Conservation (phyloP, 2,797 vertebrate species). For the Ceyx erithaca region DNA sequence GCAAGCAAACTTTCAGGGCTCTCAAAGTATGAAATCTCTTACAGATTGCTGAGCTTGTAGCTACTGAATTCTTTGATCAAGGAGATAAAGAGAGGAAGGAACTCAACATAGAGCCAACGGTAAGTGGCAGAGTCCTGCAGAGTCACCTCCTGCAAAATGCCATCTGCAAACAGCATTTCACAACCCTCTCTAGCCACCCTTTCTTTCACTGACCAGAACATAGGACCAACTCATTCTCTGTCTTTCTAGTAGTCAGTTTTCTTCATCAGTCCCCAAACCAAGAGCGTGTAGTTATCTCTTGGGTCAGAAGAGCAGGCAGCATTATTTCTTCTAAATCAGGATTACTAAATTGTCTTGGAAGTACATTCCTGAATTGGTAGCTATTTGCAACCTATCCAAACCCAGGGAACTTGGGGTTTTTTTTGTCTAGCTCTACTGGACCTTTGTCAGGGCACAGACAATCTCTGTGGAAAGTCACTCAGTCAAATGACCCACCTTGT, state of each 20-base stretch:
- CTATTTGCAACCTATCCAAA: not conserved
- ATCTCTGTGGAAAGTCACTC: not conserved
- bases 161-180: not conserved
- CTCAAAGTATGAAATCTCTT: conserved; percentile 17
- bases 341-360: not conserved
- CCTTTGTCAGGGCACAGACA: not conserved
- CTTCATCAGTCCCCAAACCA: not conserved
- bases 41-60: conserved; percentile 96
- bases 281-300: not conserved
- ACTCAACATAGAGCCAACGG: conserved; percentile 94
- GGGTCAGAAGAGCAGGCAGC: not conserved
- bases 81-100: conserved; percentile 95
- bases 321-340: not conserved
- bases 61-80: conserved; percentile 97
- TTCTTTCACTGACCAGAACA: not conserved
- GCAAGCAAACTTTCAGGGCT: not conserved
- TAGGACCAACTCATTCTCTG: not conserved
- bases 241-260: not conserved
- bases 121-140: conserved; percentile 74
- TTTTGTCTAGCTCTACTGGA: not conserved
- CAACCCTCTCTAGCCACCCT: not conserved
- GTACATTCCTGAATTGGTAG: not conserved
- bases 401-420: not conserved
- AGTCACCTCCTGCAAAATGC: not conserved
- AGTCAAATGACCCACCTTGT: not conserved